Percentiles rank a stretch among this genome's conserved stretches.
phyloP scores from a whole-genome alignment of 2,113 vertebrate species.

The Odontesthes bonariensis region DNA sequence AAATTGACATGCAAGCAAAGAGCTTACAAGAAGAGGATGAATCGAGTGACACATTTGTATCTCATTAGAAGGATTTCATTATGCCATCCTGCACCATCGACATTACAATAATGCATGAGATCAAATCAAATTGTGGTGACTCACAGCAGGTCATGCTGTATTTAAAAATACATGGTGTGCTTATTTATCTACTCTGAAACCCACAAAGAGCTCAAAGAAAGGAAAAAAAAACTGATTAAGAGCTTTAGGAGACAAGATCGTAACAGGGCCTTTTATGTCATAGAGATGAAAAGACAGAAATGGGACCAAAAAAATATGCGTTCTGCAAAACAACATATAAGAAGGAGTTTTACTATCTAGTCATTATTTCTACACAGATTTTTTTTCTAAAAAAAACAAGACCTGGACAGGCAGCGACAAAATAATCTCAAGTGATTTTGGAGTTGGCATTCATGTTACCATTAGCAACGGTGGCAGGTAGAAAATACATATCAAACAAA shows the following conservation, averaged over 20 bases:
- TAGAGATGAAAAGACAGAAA: background rate
- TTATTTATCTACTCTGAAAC: conserved; percentile 1
- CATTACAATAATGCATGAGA: background rate
- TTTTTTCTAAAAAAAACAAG: too few relatives aligned
- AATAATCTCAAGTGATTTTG: too few relatives aligned
- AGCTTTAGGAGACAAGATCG: background rate
- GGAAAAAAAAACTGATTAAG: background rate
- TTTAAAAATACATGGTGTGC: background rate
- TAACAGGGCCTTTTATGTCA: background rate
- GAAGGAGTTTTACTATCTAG: too few relatives aligned
- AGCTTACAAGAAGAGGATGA: background rate
- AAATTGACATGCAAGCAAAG: background rate
- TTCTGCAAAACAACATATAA: background rate
- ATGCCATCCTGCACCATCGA: background rate
- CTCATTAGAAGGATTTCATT: background rate
- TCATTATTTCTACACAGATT: too few relatives aligned
- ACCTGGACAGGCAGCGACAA: too few relatives aligned
- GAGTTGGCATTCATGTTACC: too few relatives aligned
- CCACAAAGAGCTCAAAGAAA: conserved; percentile 7
- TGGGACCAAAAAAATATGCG: background rate
- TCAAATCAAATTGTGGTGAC: background rate
- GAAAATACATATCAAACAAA: too few relatives aligned
- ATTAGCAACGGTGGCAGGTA: too few relatives aligned
- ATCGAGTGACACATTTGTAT: background rate
- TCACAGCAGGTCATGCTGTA: background rate